These are phyloP conservation scores for Peromyscus nudipes DNA, from an alignment of 2,797 vertebrate species.

Conservation along the genomic window DNA sequence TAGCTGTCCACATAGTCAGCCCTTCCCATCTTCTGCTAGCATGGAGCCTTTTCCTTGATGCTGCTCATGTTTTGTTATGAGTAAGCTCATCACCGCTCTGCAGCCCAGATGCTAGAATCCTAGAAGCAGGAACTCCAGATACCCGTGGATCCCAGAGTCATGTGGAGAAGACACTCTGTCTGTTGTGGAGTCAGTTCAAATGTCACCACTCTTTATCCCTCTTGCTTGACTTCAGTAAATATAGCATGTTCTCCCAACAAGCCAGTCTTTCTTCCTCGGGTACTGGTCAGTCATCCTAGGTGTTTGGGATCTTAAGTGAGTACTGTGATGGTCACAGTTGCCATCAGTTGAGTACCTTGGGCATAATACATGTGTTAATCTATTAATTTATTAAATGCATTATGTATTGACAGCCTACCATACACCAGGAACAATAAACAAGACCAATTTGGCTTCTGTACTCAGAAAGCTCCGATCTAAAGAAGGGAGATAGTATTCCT, in stretches of 20 bases:
- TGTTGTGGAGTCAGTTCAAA: not conserved
- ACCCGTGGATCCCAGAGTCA: not conserved
- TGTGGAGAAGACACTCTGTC: not conserved
- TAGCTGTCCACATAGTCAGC: not conserved
- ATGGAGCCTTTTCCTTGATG: not conserved
- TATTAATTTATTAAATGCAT: not conserved
- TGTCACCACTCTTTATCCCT: not conserved
- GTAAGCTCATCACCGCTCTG: not conserved
- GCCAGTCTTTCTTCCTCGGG: not conserved
- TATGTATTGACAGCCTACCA: not conserved
- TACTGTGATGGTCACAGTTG: not conserved
- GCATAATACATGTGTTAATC: not conserved
- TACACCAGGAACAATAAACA: not conserved
- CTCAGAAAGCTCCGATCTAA: not conserved
- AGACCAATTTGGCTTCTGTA: not conserved
- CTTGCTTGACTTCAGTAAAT: not conserved
- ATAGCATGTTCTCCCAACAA: not conserved
- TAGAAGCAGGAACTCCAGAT: not conserved
- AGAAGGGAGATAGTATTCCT: not conserved
- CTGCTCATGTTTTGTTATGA: not conserved
- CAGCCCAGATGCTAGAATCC: not conserved
- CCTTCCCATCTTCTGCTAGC: not conserved
- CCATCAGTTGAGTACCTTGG: not conserved
- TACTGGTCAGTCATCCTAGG: not conserved
- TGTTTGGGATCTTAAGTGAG: not conserved